These are phyloP conservation scores for Trichopoda pennipes DNA, from an alignment of 2,888 invertebrate genomes.

Conservation along the genomic window DNA sequence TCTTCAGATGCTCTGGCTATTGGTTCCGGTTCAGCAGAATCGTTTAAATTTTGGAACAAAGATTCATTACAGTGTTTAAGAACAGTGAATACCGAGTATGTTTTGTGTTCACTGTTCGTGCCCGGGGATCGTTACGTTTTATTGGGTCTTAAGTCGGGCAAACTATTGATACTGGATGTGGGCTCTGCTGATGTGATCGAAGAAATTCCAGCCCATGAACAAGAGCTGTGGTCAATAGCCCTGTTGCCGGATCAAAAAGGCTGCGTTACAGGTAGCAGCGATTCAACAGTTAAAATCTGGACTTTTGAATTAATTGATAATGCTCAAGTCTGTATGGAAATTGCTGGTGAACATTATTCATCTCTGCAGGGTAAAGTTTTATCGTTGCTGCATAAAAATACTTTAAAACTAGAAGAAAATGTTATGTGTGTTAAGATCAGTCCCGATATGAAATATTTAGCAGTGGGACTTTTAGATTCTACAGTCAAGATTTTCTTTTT, in stretches of 20 bases:
- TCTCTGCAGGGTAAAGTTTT: constrained; percentile 83
- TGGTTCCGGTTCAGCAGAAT: constrained; percentile 92
- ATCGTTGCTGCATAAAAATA: constrained; percentile 89
- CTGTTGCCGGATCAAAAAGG: constrained; percentile 91
- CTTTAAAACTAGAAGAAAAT: constrained; percentile 92
- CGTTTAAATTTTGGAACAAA: constrained; percentile 96
- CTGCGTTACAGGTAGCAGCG: constrained; percentile 92
- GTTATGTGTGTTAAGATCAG: constrained; percentile 92
- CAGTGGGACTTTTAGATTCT: constrained; percentile 93
- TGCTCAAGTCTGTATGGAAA: constrained; percentile 82
- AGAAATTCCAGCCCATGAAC: constrained; percentile 90
- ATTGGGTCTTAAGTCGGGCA: constrained; percentile 92
- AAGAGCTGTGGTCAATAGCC: constrained; percentile 90
- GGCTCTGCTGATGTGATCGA: constrained; percentile 91
- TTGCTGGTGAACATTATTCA: constrained; percentile 21
- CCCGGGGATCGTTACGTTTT: constrained; percentile 94
- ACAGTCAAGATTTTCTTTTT: constrained; percentile 97
- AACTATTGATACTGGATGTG: constrained; percentile 91
- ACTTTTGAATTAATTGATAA: constrained; percentile 92
- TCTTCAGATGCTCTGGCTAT: constrained; percentile 95
- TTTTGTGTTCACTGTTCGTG: constrained; percentile 88
- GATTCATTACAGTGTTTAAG: constrained; percentile 86
- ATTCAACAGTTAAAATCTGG: constrained; percentile 96
- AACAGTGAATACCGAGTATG: constrained; percentile 86
- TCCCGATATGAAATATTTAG: constrained; percentile 92